A percentile compares a stretch with the other conserved stretches of the same genome.
Evolutionary conservation across 2,113 vertebrate genomes (phyloP).

Genomic region (Atractosteus spatula): DNA sequence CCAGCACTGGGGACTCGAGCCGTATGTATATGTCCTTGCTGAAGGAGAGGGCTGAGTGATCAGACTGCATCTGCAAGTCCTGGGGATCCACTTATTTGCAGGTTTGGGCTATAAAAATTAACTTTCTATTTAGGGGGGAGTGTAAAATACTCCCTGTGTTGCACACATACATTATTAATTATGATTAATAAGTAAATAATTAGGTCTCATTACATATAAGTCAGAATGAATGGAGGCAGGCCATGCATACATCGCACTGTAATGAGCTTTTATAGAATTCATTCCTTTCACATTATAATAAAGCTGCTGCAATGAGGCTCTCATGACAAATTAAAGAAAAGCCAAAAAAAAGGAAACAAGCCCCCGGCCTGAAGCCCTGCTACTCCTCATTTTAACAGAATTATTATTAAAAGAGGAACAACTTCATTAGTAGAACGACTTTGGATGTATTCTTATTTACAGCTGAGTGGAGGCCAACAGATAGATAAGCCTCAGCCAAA

Average conservation of each 20-base stretch:
- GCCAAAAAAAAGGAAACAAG: constrained; percentile 10
- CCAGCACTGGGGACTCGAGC: too few relatives aligned
- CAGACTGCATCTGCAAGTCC: neutral
- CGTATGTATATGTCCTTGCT: too few relatives aligned
- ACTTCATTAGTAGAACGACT: constrained; percentile 5
- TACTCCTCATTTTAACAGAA: constrained; percentile 10
- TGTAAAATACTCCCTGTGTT: constrained; percentile 20
- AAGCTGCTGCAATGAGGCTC: constrained; percentile 29
- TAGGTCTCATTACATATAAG: constrained; percentile 48
- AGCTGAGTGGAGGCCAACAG: too few relatives aligned
- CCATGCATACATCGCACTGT: constrained; percentile 46
- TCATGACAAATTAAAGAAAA: constrained; percentile 17
- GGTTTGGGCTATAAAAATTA: neutral
- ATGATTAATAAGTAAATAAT: constrained; percentile 51
- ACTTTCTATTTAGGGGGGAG: constrained; percentile 37
- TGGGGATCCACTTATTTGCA: neutral
- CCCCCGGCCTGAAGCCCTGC: constrained; percentile 6
- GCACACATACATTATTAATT: constrained; percentile 45
- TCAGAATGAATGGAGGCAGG: constrained; percentile 39
- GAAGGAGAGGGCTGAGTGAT: neutral
- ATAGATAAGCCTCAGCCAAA: too few relatives aligned
- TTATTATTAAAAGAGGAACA: constrained; percentile 5
- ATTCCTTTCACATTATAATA: constrained; percentile 30
- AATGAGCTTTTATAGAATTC: constrained; percentile 52
- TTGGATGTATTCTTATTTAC: too few relatives aligned